Base-by-base conservation (phyloP, 2,113 vertebrate genomes). In the Peromyscus californicus region DNA sequence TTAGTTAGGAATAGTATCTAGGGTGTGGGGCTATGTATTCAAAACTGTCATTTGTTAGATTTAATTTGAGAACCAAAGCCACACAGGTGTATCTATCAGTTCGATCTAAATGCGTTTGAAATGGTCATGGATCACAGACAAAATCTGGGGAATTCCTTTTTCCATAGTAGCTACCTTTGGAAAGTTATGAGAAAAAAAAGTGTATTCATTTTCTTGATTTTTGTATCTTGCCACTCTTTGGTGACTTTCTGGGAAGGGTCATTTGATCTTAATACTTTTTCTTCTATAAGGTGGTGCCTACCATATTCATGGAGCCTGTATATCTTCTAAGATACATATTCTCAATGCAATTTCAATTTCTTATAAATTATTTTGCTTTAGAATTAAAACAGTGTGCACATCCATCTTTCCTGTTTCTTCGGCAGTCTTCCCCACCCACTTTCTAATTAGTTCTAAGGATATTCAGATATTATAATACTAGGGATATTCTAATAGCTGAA, bases 1-100 rank as follows among this genome's bases (percentile, higher is more conserved):
- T 97, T 95, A 93, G 76, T 96, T 93, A 93, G 92, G 92, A 92
- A 94, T 83, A 94, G 36, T 95, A 65, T 96, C 88, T 91, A 92
- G 89, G 51, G 76, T 89, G 22, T 92, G 39, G 51, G 78, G 33
- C 86, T 95, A 33, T 92, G 42, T 31, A 89, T 96, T 90, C 69
- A 92, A 84, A 96, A 84, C 93, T 96, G 59, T 92, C 57, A 82
- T 67, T 92, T 95, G 61, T 95, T 79, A 59, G 72, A 90, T 84
- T 74, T 96, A 90, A 90, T 93, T 95, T 96, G 88, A 93, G 90
- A 94, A 96, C 45, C 89, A 92, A 95, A 94, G 7, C 7, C 31
- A 54, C 31, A 85, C 36, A 82, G 57, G 85, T 95, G 48, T 92
- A 92, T 96, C 48, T 90, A 92, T 96, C 48, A 59, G 13, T 85